Evolutionary conservation across 2,888 invertebrate genomes (phyloP), one percentile per base, ranked within the genome.

Genomic region (Ichneumon xanthorius): DNA sequence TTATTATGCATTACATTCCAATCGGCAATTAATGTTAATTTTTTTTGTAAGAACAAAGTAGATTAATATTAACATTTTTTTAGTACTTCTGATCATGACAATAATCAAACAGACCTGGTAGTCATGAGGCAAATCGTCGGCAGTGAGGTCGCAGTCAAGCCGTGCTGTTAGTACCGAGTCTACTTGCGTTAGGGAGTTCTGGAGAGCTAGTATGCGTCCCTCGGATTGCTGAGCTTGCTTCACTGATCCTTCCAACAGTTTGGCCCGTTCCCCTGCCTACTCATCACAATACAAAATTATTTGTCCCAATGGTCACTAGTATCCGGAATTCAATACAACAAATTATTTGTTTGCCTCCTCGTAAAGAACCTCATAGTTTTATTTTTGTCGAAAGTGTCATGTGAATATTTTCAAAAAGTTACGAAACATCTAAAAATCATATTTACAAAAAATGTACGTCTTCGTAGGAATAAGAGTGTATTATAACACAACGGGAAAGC

Each of bases 111-210:
- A 91, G 92, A 96, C 96, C 95, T 96, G 96, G 89, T 96, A 96
- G 91, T 97, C 97, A 90, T 97, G 96, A 50, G 97, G 97, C 89
- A 97, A 95, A 94, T 97, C 97, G 92, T 96, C 96, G 87, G 97
- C 96, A 85, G 97, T 96, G 87, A 97, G 95, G 94, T 97, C 97
- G 91, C 96, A 96, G 91, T 97, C 96, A 88, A 97, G 95, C 91
- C 97, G 95, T 89, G 96, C 96, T 90, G 96, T 95, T 91, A 97
- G 95, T 92, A 96, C 95, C 90, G 95, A 95, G 92, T 96, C 96
- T 90, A 96, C 96, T 91, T 96, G 95, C 87, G 95, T 95, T 88
- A 97, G 95, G 96, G 97, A 97, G 88, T 96, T 96, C 93, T 96
- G 96, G 91, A 97, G 95, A 87, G 96, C 95, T 89, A 97, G 96